Base-by-base conservation (phyloP, 2,797 vertebrate genomes). In the Babyrousa celebensis region DNA sequence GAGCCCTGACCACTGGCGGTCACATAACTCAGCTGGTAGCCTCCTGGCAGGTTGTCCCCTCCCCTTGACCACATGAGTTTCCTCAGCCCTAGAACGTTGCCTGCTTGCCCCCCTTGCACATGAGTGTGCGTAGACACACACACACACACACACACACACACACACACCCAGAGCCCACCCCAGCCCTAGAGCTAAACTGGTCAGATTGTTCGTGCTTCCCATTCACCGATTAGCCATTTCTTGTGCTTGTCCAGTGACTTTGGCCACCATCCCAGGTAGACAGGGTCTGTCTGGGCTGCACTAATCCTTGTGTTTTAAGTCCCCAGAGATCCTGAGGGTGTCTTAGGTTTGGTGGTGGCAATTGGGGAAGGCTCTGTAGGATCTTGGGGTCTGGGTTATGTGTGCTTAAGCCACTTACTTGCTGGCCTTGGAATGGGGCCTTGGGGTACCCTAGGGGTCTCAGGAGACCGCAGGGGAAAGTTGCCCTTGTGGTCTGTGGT, bases 271-370 rank as follows among this genome's bases (percentile, higher is more conserved):
- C 84, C 90, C 83, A 16, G 56, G 75, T 54, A 80, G 88, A 77
- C 56, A 68, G 92, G 74, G 65, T 74, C 95, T 84, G 72, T 23
- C 63, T 87, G 65, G 56, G 27, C 32, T 95, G 48, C 12, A 3
- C 36, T 80, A 36, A 92, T 90, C 85, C 52, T 95, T 92, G 54
- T 3, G 25, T 79, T 70, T 58, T 85, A 92, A 65, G 74, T 89
- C 78, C 92, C 56, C 4, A 72, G 70, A 92, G 85, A 83, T 74
- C 54, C 86, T 68, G 91, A 83, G 90, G 85, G 56, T 25, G 43
- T 40, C 25, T 85, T 11, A 63, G 78, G 40, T 67, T 91, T 58
- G 80, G 29, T 16, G 40, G 23, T 72, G 56, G 77, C 9, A 12
- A 12, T n/a, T 1, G 56, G 43, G 62, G 62, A 18, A 29, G 6